Percentiles rank a stretch among this genome's conserved stretches.
Evolutionary conservation across 2,113 vertebrate genomes (phyloP).

Genomic region (Bubo bubo): DNA sequence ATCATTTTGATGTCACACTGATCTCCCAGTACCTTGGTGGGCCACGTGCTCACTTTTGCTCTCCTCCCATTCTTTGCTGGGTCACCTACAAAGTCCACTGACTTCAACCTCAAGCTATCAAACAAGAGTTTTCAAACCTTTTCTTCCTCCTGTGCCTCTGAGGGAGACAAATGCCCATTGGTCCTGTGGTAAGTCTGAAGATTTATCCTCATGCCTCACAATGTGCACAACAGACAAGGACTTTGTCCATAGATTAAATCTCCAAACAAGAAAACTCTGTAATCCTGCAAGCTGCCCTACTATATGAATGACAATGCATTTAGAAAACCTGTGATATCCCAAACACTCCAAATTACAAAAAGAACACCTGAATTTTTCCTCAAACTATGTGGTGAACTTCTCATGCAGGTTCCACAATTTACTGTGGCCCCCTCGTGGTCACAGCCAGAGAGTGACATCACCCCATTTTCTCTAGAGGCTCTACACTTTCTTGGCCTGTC

Average conservation of each 20-base stretch:
- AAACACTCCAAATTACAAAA: neutral
- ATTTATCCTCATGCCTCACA: neutral
- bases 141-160: neutral
- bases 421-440: slow-evolving; percentile 55
- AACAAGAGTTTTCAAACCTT: neutral
- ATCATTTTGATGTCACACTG: neutral
- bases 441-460: neutral
- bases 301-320: neutral
- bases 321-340: neutral
- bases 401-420: neutral
- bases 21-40: neutral
- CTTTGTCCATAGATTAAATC: neutral
- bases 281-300: neutral
- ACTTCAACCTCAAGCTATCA: neutral
- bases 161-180: neutral
- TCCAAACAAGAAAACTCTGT: neutral
- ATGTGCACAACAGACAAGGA: neutral
- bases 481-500: neutral
- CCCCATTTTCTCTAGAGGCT: neutral
- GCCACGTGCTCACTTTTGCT: neutral
- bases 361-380: neutral
- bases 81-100: neutral
- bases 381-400: neutral
- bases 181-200: neutral
- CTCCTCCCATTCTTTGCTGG: neutral